These are phyloP conservation scores for Felis chaus DNA, from an alignment of 2,113 vertebrate species.

Conservation along the genomic window DNA sequence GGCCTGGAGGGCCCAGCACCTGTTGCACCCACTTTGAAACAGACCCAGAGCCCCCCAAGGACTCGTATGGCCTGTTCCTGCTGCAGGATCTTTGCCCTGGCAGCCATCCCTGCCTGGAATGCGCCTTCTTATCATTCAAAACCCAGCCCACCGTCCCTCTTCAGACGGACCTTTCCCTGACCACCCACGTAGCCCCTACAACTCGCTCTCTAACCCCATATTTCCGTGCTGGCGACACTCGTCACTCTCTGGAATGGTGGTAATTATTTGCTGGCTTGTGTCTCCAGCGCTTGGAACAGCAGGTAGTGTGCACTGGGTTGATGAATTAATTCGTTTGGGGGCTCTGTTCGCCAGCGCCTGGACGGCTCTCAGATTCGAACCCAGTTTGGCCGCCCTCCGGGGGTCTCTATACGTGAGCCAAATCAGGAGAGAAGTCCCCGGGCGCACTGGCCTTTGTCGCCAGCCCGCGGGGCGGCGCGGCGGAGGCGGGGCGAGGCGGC, in stretches of 20 bases:
- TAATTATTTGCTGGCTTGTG: not conserved
- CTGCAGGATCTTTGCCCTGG: not conserved
- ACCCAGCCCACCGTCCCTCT: not conserved
- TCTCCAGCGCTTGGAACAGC: not conserved
- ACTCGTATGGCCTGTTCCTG: not conserved
- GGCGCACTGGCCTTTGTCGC: not conserved
- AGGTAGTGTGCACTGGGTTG: not conserved
- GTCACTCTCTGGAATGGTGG: not conserved
- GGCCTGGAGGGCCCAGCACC: not conserved
- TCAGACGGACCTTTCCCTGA: not conserved
- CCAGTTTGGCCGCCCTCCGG: too few species aligned
- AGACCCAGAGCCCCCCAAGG: not conserved
- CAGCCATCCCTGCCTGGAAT: not conserved
- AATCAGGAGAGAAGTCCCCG: not conserved
- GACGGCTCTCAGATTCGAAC: not conserved
- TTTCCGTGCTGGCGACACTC: not conserved
- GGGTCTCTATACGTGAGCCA: not conserved
- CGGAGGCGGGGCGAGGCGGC: not conserved
- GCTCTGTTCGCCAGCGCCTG: not conserved
- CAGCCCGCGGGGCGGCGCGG: not conserved
- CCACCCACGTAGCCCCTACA: not conserved
- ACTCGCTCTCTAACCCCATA: not conserved
- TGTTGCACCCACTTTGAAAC: accelerated
- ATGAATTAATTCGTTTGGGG: not conserved
- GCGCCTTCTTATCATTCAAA: not conserved